phyloP scores from a whole-genome alignment of 2,797 vertebrate genomes.

The Steatocranus sp. region DNA sequence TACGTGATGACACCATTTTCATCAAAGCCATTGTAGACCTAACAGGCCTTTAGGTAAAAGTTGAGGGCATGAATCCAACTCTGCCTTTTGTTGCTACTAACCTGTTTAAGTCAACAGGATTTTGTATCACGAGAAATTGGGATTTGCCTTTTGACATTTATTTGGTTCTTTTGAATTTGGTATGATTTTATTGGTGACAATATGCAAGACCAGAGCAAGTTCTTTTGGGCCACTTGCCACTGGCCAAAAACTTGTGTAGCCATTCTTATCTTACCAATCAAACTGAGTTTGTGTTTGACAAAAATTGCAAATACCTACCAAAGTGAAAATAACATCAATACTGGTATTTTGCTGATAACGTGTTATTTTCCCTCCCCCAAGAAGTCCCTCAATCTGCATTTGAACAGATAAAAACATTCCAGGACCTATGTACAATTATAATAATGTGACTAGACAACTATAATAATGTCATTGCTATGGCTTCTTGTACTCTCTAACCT shows the following conservation, averaged over 20 bases:
- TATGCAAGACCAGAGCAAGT: slow-evolving; percentile 10
- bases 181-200: neutral
- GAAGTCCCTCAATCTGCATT: neutral
- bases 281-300: slow-evolving; percentile 2
- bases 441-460: neutral
- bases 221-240: neutral
- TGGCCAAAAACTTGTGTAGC: neutral
- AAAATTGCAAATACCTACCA: slow-evolving; percentile 19
- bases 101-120: slow-evolving; percentile 5
- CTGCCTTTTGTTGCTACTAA: slow-evolving; percentile 29
- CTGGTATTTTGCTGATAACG: neutral
- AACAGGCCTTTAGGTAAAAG: slow-evolving; percentile 85
- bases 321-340: slow-evolving; percentile 15
- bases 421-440: neutral
- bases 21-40: slow-evolving; percentile 97
- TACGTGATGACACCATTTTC: slow-evolving; percentile 94
- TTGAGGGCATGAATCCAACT: slow-evolving; percentile 1
- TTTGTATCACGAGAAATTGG: slow-evolving; percentile 29
- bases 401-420: neutral
- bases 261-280: neutral
- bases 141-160: slow-evolving; percentile 3
- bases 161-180: slow-evolving; percentile 8
- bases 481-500: neutral
- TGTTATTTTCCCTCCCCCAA: neutral
- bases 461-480: neutral